Percentiles rank a stretch among this genome's conserved stretches.
Evolutionary conservation across 2,113 vertebrate species (phyloP).

Genomic region (Mystacornis crossleyi): DNA sequence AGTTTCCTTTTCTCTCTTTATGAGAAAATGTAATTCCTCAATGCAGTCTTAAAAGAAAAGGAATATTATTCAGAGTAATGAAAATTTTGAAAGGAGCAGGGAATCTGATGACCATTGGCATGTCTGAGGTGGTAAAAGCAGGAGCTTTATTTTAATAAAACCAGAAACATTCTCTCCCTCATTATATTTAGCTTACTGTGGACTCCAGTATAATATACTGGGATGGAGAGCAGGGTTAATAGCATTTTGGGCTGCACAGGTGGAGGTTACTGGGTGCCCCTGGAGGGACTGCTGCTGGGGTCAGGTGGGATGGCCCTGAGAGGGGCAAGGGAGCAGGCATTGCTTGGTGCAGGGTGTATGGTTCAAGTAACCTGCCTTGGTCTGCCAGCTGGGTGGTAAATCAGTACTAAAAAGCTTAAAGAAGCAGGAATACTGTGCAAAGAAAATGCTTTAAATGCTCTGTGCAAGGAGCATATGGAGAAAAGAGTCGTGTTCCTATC

Average conservation of each 20-base stretch:
- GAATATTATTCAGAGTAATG: background rate
- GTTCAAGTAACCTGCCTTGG: background rate
- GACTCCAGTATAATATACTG: background rate
- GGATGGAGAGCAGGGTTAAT: background rate
- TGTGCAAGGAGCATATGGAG: rapidly evolving
- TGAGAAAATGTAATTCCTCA: background rate
- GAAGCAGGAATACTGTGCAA: background rate
- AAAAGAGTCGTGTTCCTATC: background rate
- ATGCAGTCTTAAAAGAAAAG: background rate
- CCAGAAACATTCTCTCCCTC: background rate
- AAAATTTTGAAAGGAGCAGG: background rate
- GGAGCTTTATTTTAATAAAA: background rate
- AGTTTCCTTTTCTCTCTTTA: background rate
- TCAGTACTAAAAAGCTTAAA: background rate
- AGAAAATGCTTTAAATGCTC: background rate
- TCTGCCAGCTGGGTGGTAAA: background rate
- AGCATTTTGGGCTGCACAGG: rapidly evolving
- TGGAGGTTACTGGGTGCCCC: background rate
- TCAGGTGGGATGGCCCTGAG: background rate
- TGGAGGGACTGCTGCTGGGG: background rate
- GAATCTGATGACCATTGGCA: background rate
- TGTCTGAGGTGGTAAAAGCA: background rate
- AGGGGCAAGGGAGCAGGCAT: background rate
- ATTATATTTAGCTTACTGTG: background rate
- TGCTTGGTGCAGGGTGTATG: background rate